phyloP scores from a whole-genome alignment of 2,888 invertebrate species.

The Stenchaetothrips biformis region DNA sequence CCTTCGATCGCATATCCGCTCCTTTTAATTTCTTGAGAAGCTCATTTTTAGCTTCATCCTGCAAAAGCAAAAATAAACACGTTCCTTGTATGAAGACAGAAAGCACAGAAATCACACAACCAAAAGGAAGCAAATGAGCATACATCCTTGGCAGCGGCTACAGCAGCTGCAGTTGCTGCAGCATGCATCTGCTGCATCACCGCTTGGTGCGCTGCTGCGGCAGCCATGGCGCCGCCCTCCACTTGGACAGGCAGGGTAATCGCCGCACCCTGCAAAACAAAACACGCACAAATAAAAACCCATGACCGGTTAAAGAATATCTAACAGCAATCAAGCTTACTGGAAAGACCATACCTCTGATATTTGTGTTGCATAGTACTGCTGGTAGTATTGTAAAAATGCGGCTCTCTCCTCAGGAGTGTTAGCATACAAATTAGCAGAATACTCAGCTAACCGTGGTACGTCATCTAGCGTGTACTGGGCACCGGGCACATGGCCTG shows the following conservation, averaged over 20 bases:
- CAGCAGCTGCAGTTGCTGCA: neutral
- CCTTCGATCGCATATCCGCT: neutral
- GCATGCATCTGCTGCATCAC: slow-evolving; percentile 5
- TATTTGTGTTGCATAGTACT: slow-evolving; percentile 64
- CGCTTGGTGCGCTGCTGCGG: slow-evolving; percentile 62
- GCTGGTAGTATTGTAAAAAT: slow-evolving; percentile 65
- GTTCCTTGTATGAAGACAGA: neutral
- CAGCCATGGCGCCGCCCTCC: slow-evolving; percentile 63
- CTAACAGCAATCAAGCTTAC: too few relatives aligned
- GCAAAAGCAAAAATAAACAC: neutral
- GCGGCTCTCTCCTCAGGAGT: slow-evolving; percentile 64
- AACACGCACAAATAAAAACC: neutral
- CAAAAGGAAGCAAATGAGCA: neutral
- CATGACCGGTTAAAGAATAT: too few relatives aligned
- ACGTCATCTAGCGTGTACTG: slow-evolving; percentile 62
- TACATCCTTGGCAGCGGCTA: neutral
- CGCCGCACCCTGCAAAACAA: neutral
- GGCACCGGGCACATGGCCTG: slow-evolving; percentile 27
- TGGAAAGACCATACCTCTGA: slow-evolving; percentile 45
- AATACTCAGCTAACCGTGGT: slow-evolving; percentile 68
- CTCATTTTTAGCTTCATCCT: neutral
- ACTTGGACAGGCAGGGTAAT: slow-evolving; percentile 11
- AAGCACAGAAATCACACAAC: neutral
- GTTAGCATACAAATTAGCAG: slow-evolving; percentile 68
- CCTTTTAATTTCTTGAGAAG: neutral